Evolutionary conservation across 2,888 invertebrate genomes (phyloP).

Genomic region (Thyatira batis): DNA sequence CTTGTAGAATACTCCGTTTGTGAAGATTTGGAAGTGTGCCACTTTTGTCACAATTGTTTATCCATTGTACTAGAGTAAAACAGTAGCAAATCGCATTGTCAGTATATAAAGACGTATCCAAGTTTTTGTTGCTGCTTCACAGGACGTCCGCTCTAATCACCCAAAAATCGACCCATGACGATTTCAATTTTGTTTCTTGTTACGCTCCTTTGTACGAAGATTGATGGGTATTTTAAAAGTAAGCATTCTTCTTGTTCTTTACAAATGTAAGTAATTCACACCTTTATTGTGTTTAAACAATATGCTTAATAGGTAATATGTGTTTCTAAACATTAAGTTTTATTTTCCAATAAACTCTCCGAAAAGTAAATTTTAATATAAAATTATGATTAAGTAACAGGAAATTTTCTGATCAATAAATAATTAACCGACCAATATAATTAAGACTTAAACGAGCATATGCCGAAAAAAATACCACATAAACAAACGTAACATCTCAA

Average conservation of each 20-base stretch:
- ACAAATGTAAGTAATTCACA: conserved; percentile 5
- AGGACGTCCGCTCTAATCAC: conserved; percentile 39
- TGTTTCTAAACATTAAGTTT: neutral
- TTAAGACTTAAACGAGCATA: conserved; percentile 52
- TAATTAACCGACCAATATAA: conserved; percentile 51
- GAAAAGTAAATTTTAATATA: no score
- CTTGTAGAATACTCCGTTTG: conserved; percentile 33
- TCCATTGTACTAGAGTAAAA: conserved; percentile 31
- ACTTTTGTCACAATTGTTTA: conserved; percentile 23
- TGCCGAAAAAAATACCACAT: conserved; percentile 44
- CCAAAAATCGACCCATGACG: conserved; percentile 49
- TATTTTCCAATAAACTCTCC: conserved; percentile 25
- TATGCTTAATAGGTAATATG: neutral
- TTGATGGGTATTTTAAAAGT: conserved; percentile 23
- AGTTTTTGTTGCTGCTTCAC: conserved; percentile 23
- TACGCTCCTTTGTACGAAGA: conserved; percentile 23
- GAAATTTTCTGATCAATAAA: conserved; percentile 3
- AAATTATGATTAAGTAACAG: neutral
- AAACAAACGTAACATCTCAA: conserved; percentile 71
- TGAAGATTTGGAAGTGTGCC: conserved; percentile 49
- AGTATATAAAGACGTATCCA: conserved; percentile 32
- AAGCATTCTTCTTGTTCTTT: conserved; percentile 20
- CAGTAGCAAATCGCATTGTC: conserved; percentile 60
- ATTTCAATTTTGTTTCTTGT: conserved; percentile 33
- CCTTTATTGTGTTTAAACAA: neutral